phyloP scores from a whole-genome alignment of 2,113 vertebrate genomes.

The Pangasianodon hypophthalmus region DNA sequence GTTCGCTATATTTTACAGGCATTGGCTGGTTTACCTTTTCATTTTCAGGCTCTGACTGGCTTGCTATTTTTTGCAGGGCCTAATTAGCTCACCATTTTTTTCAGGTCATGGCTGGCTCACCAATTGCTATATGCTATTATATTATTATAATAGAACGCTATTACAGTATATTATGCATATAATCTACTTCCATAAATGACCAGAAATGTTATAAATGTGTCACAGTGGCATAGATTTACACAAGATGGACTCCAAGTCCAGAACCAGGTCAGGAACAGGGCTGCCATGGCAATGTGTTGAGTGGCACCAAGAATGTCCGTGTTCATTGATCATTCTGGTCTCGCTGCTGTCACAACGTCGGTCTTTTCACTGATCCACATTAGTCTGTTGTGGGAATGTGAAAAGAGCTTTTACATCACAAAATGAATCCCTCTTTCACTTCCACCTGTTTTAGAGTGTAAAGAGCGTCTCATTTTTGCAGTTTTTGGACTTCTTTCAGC shows the following conservation, averaged over 20 bases:
- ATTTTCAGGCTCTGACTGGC: not conserved
- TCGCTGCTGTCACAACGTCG: not conserved
- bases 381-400: not conserved
- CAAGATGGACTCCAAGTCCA: slow-evolving; percentile 4
- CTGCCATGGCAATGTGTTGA: slow-evolving; percentile 57
- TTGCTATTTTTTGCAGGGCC: not conserved
- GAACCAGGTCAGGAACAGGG: not conserved
- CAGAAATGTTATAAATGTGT: not conserved
- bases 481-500: slow-evolving; percentile 13
- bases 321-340: slow-evolving; percentile 22
- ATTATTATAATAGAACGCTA: too few relatives aligned
- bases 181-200: not conserved
- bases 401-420: not conserved
- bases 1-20: not conserved
- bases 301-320: slow-evolving; percentile 57
- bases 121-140: not conserved
- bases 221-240: not conserved
- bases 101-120: not conserved
- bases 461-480: slow-evolving; percentile 65
- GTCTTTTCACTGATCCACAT: slow-evolving; percentile 22
- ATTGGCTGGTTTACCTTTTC: not conserved
- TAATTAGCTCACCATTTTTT: not conserved
- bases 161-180: too few relatives aligned
- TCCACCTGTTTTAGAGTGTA: slow-evolving; percentile 54
- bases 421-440: slow-evolving; percentile 13